phyloP scores from a whole-genome alignment of 2,797 vertebrate species.

The Clarias fuscus region DNA sequence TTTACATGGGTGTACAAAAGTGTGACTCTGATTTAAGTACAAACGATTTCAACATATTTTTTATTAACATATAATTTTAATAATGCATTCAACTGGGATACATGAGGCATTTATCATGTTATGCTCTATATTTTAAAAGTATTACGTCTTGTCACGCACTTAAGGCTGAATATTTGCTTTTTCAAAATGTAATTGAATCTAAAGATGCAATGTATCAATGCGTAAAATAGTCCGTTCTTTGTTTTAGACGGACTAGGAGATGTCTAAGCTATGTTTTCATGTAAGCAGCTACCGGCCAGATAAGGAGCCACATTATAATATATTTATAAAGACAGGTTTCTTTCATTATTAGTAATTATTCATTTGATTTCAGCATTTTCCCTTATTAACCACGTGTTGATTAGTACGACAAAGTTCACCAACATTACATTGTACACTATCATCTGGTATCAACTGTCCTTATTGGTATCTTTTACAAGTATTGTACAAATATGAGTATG shows the following conservation, averaged over 20 bases:
- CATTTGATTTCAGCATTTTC: background rate
- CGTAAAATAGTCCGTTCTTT: background rate
- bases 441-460: background rate
- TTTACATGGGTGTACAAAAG: background rate
- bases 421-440: background rate
- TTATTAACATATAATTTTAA: background rate
- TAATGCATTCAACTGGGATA: background rate
- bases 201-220: too few relatives aligned
- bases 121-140: background rate
- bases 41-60: background rate
- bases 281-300: background rate
- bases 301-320: background rate
- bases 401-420: background rate
- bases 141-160: background rate
- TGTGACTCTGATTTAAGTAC: background rate
- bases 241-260: background rate
- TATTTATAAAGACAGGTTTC: background rate
- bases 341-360: background rate
- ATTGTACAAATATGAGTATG: background rate
- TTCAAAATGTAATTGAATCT: background rate
- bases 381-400: background rate
- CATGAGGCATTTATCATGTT: background rate
- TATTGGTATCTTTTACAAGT: background rate
- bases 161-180: background rate
- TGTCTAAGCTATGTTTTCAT: background rate